A percentile compares a stretch with the other conserved stretches of the same genome.
Evolutionary conservation across 2,113 vertebrate species (phyloP).

Genomic region (Tonatia bakeri): DNA sequence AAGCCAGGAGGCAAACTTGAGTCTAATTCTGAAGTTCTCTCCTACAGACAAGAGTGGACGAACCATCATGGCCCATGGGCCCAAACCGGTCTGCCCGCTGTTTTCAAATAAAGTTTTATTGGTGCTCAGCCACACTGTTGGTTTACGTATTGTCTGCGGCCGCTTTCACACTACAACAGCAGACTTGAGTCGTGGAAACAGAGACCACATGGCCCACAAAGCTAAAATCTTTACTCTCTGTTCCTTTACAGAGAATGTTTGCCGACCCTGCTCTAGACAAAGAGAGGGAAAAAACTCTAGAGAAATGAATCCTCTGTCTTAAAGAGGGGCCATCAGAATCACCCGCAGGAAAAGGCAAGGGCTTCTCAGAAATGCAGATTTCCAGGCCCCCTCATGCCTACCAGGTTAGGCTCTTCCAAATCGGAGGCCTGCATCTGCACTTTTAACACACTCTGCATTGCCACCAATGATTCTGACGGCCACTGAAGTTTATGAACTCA

Average conservation of each 20-base stretch:
- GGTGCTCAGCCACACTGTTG: background rate
- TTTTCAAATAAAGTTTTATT: background rate
- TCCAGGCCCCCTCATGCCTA: background rate
- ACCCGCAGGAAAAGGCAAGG: fast-evolving
- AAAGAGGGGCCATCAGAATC: background rate
- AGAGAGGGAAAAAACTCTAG: background rate
- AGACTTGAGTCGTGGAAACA: background rate
- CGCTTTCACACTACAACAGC: background rate
- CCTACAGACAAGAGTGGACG: background rate
- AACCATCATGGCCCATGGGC: background rate
- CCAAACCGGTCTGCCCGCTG: background rate
- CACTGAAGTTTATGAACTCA: background rate
- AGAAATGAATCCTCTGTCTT: background rate
- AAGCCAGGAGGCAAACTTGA: background rate
- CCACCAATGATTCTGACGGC: background rate
- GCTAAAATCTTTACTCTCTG: background rate
- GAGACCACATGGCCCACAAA: background rate
- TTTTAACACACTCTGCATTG: background rate
- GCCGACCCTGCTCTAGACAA: background rate
- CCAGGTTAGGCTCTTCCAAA: background rate
- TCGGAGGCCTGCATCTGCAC: background rate
- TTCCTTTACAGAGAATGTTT: background rate
- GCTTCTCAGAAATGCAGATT: background rate
- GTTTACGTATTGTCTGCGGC: background rate
- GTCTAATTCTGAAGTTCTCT: background rate